Percentiles rank a stretch among this genome's conserved stretches.
Conservation (phyloP, 1,140 invertebrate species). For the Drosophila azteca region DNA sequence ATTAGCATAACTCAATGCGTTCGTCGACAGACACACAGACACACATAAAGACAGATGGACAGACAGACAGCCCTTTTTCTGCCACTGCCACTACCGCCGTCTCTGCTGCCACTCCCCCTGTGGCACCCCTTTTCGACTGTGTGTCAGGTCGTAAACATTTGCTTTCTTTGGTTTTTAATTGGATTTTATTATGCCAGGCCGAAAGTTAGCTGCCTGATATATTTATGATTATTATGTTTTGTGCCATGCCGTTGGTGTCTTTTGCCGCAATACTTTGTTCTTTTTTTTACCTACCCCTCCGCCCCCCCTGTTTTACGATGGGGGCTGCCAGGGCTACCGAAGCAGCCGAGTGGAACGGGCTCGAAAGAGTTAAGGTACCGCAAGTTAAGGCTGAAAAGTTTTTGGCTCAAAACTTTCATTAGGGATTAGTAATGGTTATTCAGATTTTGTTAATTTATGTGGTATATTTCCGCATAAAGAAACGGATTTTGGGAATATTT, state of each 20-base stretch:
- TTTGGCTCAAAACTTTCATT: neutral
- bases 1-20: conserved; percentile 74
- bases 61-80: conserved; percentile 62
- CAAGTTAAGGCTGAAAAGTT: too few species aligned
- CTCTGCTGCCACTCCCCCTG: neutral
- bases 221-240: conserved; percentile 80
- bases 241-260: conserved; percentile 61
- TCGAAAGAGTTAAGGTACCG: neutral
- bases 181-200: conserved; percentile 78
- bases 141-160: conserved; percentile 76
- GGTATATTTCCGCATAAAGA: too few species aligned
- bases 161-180: conserved; percentile 81
- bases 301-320: neutral
- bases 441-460: neutral
- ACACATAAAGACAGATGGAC: neutral
- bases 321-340: conserved; percentile 41
- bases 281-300: conserved; percentile 12
- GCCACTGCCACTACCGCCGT: too few species aligned
- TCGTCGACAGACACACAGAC: conserved; percentile 40
- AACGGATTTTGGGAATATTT: too few species aligned
- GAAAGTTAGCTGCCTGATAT: conserved; percentile 75
- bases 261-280: conserved; percentile 27
- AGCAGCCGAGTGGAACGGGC: conserved; percentile 13
- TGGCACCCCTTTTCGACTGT: conserved; percentile 15
- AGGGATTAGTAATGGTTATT: neutral